Conservation (phyloP, 2,113 vertebrate genomes). For the Zosterops hypoxanthus region DNA sequence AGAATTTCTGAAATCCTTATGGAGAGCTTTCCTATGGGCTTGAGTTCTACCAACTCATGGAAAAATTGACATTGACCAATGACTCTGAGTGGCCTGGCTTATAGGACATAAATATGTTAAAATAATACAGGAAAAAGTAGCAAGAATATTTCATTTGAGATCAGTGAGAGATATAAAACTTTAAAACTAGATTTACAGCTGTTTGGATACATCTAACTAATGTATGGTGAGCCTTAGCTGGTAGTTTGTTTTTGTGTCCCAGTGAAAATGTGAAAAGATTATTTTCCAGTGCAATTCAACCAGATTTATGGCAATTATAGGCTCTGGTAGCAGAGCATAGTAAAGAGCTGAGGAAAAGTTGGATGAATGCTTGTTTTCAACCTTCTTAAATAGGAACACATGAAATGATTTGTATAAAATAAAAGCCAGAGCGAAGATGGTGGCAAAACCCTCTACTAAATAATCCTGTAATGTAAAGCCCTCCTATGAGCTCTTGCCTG, state of each 20-base stretch:
- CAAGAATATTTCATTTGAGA: not conserved
- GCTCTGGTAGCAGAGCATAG: slow-evolving; percentile 26
- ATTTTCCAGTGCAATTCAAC: slow-evolving; percentile 56
- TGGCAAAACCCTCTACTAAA: not conserved
- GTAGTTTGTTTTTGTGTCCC: slow-evolving; percentile 39
- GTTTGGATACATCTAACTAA: slow-evolving; percentile 25
- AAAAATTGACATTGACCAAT: not conserved
- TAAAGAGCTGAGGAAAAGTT: not conserved
- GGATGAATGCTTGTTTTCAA: slow-evolving; percentile 1
- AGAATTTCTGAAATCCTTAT: slow-evolving; percentile 35
- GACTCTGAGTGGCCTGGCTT: slow-evolving; percentile 19
- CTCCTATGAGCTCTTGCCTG: not conserved
- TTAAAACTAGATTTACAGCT: slow-evolving; percentile 36
- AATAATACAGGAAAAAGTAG: slow-evolving; percentile 4
- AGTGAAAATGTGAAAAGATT: slow-evolving; percentile 53
- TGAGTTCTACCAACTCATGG: slow-evolving; percentile 25
- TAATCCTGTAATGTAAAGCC: not conserved
- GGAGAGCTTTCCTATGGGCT: slow-evolving; percentile 7
- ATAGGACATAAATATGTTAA: slow-evolving; percentile 19
- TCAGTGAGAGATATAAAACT: not conserved
- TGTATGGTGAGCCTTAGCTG: slow-evolving; percentile 9
- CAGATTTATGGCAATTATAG: slow-evolving; percentile 44
- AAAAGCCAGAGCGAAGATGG: not conserved
- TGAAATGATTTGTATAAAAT: not conserved
- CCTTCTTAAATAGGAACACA: not conserved